Percentiles rank a stretch among this genome's conserved stretches.
phyloP scores from a whole-genome alignment of 2,113 vertebrate species.

The Otis tarda region DNA sequence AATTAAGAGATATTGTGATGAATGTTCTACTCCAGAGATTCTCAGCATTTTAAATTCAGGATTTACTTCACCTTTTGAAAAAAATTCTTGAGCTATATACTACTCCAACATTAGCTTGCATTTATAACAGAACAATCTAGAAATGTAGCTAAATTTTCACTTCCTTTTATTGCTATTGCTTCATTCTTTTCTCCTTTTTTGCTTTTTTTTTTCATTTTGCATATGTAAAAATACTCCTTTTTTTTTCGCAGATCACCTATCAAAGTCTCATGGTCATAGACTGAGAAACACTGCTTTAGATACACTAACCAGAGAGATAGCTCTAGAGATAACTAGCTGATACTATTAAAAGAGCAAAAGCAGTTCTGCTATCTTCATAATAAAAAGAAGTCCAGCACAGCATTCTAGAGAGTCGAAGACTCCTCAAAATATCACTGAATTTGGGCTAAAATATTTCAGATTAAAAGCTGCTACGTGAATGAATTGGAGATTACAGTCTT shows the following conservation, averaged over 20 bases:
- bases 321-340: not conserved
- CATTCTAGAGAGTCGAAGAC: not conserved
- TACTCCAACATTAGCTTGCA: not conserved
- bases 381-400: not conserved
- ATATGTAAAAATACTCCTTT: not conserved
- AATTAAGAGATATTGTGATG: not conserved
- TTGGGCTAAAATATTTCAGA: not conserved
- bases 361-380: not conserved
- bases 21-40: not conserved
- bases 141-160: not conserved
- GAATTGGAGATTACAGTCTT: not conserved
- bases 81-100: not conserved
- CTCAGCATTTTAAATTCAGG: not conserved
- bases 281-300: not conserved
- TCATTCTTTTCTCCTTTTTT: not conserved
- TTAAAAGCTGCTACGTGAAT: not conserved
- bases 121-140: not conserved
- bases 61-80: not conserved
- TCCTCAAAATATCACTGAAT: not conserved
- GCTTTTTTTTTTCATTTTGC: not conserved
- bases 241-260: not conserved
- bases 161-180: not conserved
- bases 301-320: not conserved
- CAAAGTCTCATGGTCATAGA: not conserved
- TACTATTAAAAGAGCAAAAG: not conserved